A percentile compares a stretch with the other conserved stretches of the same genome.
Evolutionary conservation across 1,140 invertebrate species (phyloP).

Genomic region (Octopus bimaculoides): DNA sequence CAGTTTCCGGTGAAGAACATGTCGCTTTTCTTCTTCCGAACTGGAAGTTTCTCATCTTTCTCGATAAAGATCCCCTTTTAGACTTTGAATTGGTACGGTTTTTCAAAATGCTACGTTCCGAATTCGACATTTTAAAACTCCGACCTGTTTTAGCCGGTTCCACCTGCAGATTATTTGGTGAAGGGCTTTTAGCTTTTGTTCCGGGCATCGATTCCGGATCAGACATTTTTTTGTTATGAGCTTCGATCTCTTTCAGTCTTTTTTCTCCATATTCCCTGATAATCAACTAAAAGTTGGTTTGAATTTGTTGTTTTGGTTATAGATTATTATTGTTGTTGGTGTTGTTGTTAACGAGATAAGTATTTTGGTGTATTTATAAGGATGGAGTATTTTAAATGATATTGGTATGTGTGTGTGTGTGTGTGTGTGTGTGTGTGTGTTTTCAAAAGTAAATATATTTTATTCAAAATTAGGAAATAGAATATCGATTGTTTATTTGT

Average conservation of each 20-base stretch:
- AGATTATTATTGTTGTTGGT: too few relatives aligned
- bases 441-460: too few relatives aligned
- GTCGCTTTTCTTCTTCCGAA: too few relatives aligned
- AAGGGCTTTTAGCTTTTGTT: background rate
- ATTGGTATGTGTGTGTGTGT: too few relatives aligned
- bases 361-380: too few relatives aligned
- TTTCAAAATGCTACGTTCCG: background rate
- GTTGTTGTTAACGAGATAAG: too few relatives aligned
- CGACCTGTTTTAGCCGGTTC: background rate
- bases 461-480: too few relatives aligned
- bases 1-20: too few relatives aligned
- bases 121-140: background rate
- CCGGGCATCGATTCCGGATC: background rate
- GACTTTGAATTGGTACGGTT: background rate
- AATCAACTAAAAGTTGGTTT: slow-evolving; percentile 37
- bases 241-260: slow-evolving; percentile 43
- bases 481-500: too few relatives aligned
- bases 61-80: background rate
- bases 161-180: background rate
- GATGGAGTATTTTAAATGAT: too few relatives aligned
- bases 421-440: too few relatives aligned
- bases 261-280: slow-evolving; percentile 48
- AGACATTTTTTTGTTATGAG: slow-evolving; percentile 22
- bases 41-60: background rate
- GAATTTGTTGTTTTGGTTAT: too few relatives aligned